Conservation (phyloP, 2,797 vertebrate species). For the Squalus acanthias region DNA sequence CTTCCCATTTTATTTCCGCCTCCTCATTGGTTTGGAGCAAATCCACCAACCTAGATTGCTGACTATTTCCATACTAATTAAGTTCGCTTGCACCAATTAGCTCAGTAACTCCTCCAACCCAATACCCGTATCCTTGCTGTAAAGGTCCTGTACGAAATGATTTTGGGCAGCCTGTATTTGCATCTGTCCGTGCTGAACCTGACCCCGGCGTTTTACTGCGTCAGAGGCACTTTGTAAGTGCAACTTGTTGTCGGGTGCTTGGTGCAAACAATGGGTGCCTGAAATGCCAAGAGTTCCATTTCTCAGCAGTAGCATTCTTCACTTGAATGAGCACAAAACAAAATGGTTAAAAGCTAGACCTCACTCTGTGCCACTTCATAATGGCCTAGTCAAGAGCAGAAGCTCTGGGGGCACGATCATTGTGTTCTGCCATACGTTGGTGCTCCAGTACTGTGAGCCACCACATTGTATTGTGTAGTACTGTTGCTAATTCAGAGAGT, state of each 20-base stretch:
- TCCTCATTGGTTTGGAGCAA: neutral
- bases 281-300: neutral
- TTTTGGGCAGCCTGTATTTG: neutral
- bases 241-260: no score
- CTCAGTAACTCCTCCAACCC: neutral
- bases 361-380: neutral
- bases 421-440: neutral
- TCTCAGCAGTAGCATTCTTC: neutral
- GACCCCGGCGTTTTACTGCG: no score
- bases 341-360: neutral
- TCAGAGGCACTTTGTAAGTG: no score
- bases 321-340: neutral
- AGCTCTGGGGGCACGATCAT: neutral
- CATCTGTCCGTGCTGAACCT: no score
- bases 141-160: neutral
- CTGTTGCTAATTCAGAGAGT: neutral
- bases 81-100: neutral
- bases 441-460: neutral
- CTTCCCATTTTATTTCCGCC: neutral
- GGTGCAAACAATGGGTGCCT: neutral
- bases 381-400: neutral
- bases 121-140: neutral
- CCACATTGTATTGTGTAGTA: neutral
- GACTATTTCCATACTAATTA: neutral
- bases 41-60: neutral